These are phyloP conservation scores for Tauraco erythrolophus DNA, from an alignment of 2,113 vertebrate genomes.

Conservation along the genomic window DNA sequence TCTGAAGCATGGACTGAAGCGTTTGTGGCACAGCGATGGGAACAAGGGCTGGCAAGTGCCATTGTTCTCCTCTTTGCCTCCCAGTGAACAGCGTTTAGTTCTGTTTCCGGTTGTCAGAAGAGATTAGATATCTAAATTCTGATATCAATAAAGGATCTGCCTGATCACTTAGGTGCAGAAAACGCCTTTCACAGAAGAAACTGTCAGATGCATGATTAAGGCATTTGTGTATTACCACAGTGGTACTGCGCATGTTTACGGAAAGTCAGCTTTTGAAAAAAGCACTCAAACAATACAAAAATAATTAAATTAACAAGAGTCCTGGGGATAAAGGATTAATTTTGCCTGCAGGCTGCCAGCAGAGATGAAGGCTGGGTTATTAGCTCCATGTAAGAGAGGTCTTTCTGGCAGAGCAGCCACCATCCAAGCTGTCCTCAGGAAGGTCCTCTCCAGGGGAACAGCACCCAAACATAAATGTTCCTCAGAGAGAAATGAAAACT, in stretches of 20 bases:
- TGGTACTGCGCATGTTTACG: not conserved
- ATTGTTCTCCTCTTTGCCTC: constrained; percentile 45
- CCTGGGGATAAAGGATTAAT: not conserved
- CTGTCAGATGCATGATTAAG: not conserved
- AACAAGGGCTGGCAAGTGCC: constrained; percentile 51
- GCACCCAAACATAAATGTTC: not conserved
- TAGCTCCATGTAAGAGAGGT: not conserved
- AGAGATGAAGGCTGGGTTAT: not conserved
- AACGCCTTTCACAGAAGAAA: not conserved
- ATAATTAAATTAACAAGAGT: constrained; percentile 43
- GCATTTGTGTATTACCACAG: not conserved
- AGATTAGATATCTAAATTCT: constrained; percentile 29
- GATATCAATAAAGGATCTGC: not conserved
- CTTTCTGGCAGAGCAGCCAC: not conserved
- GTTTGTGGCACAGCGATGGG: constrained; percentile 12
- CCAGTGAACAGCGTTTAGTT: not conserved
- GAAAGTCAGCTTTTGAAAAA: constrained; percentile 11
- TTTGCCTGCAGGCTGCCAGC: not conserved
- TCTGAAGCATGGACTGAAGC: not conserved
- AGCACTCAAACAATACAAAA: not conserved
- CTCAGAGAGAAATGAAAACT: not conserved
- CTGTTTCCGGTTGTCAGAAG: constrained; percentile 22
- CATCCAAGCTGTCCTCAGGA: not conserved
- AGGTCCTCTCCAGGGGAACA: not conserved
- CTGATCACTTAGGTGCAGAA: not conserved